phyloP scores from a whole-genome alignment of 2,113 vertebrate species.

The Vulpes ferrilata region DNA sequence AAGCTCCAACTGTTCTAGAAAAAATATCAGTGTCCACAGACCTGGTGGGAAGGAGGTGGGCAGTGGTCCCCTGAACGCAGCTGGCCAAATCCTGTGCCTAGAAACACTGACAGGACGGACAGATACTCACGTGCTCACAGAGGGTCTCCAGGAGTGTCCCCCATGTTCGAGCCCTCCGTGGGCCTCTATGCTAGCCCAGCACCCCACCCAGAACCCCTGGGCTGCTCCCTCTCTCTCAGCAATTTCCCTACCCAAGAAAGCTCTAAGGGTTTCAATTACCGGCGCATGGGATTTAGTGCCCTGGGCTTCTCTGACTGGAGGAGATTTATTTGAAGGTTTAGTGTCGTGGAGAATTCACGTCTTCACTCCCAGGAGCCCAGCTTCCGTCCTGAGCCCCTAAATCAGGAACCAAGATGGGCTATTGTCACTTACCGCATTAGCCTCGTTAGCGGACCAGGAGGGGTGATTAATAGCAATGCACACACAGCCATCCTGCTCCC shows the following conservation, averaged over 20 bases:
- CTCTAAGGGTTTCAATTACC: constrained; percentile 92
- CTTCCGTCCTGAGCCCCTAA: constrained; percentile 92
- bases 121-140: not conserved
- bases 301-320: constrained; percentile 90
- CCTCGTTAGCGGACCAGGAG: constrained; percentile 88
- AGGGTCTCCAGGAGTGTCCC: not conserved
- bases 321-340: constrained; percentile 93
- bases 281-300: constrained; percentile 91
- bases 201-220: constrained; percentile 47
- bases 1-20: not conserved
- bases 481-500: constrained; percentile 75
- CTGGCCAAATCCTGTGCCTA: not conserved
- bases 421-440: constrained; percentile 92
- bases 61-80: not conserved
- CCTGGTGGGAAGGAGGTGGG: not conserved
- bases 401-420: constrained; percentile 90
- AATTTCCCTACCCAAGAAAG: constrained; percentile 86
- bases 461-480: constrained; percentile 89
- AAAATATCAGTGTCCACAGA: not conserved
- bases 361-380: constrained; percentile 91
- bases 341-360: constrained; percentile 91
- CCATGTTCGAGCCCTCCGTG: not conserved
- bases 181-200: not conserved
- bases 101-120: not conserved
- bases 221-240: constrained; percentile 68